phyloP scores from a whole-genome alignment of 2,888 invertebrate genomes.

The Hemithea aestivaria region DNA sequence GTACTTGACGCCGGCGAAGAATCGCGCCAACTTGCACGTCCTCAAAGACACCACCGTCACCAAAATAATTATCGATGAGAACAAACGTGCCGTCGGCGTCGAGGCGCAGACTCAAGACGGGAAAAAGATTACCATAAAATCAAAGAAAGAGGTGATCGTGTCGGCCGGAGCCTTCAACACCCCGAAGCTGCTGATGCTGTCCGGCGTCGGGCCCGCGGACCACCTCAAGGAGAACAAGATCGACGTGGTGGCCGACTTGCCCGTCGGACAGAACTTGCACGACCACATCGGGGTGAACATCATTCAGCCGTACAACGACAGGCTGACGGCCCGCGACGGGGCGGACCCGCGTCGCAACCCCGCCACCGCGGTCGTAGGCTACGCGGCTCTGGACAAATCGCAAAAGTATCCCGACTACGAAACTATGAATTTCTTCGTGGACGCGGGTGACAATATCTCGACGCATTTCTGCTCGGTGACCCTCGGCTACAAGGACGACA shows the following conservation, averaged over 20 bases:
- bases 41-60: conserved; percentile 66
- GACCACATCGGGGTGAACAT: conserved; percentile 56
- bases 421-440: conserved; percentile 25
- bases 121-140: conserved; percentile 31
- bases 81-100: conserved; percentile 62
- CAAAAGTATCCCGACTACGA: conserved; percentile 61
- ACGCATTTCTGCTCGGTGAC: conserved; percentile 27
- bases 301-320: conserved; percentile 25
- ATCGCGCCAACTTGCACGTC: conserved; percentile 45
- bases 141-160: conserved; percentile 63
- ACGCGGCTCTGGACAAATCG: conserved; percentile 78
- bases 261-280: conserved; percentile 64
- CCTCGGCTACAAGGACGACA: conserved; percentile 23
- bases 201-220: conserved; percentile 63
- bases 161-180: conserved; percentile 66
- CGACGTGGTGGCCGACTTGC: conserved; percentile 47
- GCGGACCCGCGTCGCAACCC: conserved; percentile 39
- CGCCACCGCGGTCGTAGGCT: conserved; percentile 29
- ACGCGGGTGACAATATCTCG: conserved; percentile 15
- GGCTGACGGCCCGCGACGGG: conserved; percentile 39
- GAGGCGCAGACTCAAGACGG: conserved; percentile 43
- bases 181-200: conserved; percentile 66
- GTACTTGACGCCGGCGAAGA: conserved; percentile 52
- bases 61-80: conserved; percentile 64
- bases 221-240: conserved; percentile 50